Percentiles rank a stretch among this genome's conserved stretches.
These are phyloP conservation scores for Daphoenositta chrysoptera DNA, from an alignment of 2,113 vertebrate species.

Conservation along the genomic window DNA sequence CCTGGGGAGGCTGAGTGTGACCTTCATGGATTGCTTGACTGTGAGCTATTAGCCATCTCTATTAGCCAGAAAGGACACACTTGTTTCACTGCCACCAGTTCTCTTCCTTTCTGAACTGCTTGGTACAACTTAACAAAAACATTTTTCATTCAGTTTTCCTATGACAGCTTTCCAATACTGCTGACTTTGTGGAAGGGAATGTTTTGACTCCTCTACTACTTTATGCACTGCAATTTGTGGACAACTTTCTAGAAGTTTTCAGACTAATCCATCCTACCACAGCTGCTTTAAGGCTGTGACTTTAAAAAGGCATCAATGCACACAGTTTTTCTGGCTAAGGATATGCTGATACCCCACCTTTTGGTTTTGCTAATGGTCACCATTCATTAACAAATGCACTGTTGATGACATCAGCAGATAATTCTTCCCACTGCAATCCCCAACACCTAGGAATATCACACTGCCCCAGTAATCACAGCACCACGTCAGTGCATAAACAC, in stretches of 20 bases:
- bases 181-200: not conserved
- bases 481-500: not conserved
- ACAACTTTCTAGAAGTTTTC: not conserved
- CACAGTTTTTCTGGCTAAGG: not conserved
- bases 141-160: not conserved
- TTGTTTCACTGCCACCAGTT: not conserved
- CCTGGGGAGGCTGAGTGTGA: not conserved
- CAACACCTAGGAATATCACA: not conserved
- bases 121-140: not conserved
- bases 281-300: not conserved
- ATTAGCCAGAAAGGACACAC: not conserved
- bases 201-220: not conserved
- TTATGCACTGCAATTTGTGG: not conserved
- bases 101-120: not conserved
- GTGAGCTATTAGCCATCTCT: not conserved
- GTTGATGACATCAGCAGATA: not conserved
- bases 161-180: not conserved
- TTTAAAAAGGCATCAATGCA: not conserved
- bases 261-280: not conserved
- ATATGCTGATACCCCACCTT: not conserved
- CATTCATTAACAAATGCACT: not conserved
- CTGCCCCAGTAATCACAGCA: not conserved
- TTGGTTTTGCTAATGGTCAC: not conserved
- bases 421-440: not conserved
- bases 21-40: not conserved